phyloP scores from a whole-genome alignment of 2,113 vertebrate species.

The Corythornis vintsioides region DNA sequence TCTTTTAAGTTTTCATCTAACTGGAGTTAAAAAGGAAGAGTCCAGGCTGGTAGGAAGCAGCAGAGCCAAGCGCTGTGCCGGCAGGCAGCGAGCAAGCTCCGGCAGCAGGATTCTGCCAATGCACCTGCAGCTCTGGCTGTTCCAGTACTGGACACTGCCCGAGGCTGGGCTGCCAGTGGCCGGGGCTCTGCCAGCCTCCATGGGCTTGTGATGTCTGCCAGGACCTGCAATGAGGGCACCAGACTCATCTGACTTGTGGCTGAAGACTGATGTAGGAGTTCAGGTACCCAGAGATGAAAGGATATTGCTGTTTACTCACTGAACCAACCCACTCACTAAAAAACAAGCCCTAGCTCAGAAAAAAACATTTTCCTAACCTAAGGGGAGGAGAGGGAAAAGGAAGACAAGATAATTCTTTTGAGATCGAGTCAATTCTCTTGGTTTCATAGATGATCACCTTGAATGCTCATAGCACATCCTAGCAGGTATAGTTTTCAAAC shows the following conservation, averaged over 20 bases:
- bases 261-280: conserved; percentile 11
- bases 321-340: background rate
- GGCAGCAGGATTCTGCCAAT: conserved; percentile 49
- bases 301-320: background rate
- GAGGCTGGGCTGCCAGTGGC: conserved; percentile 61
- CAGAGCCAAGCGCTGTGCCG: conserved; percentile 37
- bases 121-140: conserved; percentile 76
- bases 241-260: conserved; percentile 51
- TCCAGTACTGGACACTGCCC: conserved; percentile 68
- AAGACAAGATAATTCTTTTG: background rate
- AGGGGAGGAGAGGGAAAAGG: background rate
- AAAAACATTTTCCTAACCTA: background rate
- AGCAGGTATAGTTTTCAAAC: background rate
- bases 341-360: background rate
- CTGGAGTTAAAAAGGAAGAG: conserved; percentile 37
- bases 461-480: background rate
- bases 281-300: background rate
- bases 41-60: conserved; percentile 45
- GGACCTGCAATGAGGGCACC: conserved; percentile 33
- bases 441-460: background rate
- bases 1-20: conserved; percentile 49
- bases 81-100: background rate
- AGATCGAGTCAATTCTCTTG: background rate
- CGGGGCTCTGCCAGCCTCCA: conserved; percentile 55
- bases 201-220: conserved; percentile 68